Conservation (phyloP, 37 sponge, comb jelly and placozoan genomes). For the Halichondria panicea region DNA sequence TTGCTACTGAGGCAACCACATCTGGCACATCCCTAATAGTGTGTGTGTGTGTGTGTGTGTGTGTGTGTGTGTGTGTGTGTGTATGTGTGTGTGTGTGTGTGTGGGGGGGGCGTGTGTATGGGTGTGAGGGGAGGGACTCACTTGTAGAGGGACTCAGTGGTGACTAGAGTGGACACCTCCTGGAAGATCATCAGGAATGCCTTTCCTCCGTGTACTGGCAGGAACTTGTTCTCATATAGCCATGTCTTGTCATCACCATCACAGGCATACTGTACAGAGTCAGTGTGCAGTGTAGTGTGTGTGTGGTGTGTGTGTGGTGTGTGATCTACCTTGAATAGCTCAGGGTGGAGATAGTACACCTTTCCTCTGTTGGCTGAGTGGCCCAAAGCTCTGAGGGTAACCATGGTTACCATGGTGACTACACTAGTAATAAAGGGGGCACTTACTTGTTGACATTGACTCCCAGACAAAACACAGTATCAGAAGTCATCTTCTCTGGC, state of each 20-base stretch:
- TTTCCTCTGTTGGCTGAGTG: constrained; percentile 80
- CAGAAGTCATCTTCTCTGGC: constrained; percentile 53
- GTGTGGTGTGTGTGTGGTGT: constrained; percentile 38
- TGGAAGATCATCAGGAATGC: constrained; percentile 77
- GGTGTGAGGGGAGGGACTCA: background rate
- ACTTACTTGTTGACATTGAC: constrained; percentile 83
- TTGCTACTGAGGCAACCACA: constrained; percentile 24
- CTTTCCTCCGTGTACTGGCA: constrained; percentile 88
- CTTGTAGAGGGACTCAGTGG: constrained; percentile 65
- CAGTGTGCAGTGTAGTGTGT: constrained; percentile 7
- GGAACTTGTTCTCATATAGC: constrained; percentile 78
- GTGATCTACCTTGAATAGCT: constrained; percentile 73
- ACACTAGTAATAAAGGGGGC: background rate
- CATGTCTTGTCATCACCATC: constrained; percentile 86
- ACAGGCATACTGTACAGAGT: constrained; percentile 60
- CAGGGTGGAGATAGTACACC: constrained; percentile 83
- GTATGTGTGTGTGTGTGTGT: background rate
- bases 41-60: background rate
- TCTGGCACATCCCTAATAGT: constrained; percentile 53
- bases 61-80: background rate
- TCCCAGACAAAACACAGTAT: constrained; percentile 68
- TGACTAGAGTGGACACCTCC: constrained; percentile 57
- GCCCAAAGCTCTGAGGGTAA: constrained; percentile 57
- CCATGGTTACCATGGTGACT: too few species aligned
- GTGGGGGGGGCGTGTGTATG: background rate